Conservation (phyloP, 1,140 invertebrate genomes). For the Hylyphantes graminicola region DNA sequence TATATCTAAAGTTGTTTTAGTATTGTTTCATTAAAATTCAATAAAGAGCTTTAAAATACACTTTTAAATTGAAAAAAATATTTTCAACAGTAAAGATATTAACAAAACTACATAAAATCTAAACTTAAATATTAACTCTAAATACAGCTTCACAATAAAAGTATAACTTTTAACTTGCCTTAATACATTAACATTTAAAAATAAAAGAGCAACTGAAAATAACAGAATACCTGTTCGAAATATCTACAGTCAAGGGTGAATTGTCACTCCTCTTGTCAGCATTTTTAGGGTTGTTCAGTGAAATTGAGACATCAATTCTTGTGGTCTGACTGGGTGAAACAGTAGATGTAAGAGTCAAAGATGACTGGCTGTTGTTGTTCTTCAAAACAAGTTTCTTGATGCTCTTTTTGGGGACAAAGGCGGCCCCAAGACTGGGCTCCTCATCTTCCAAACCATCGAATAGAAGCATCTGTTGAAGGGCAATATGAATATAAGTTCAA, state of each 20-base stretch:
- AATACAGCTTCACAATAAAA: no score
- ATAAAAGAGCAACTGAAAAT: background rate
- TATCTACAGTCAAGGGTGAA: conserved; percentile 55
- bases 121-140: no score
- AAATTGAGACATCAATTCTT: conserved; percentile 52
- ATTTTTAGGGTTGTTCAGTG: conserved; percentile 29
- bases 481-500: background rate
- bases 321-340: conserved; percentile 29
- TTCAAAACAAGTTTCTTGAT: conserved; percentile 72
- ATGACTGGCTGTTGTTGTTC: conserved; percentile 60
- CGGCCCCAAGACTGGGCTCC: conserved; percentile 67
- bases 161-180: no score
- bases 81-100: no score
- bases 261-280: background rate
- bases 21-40: no score
- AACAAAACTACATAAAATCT: no score
- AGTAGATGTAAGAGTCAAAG: conserved; percentile 41
- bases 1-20: no score
- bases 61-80: no score
- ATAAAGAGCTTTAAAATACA: no score
- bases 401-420: conserved; percentile 71
- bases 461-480: conserved; percentile 62
- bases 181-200: background rate
- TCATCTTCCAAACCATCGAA: conserved; percentile 73
- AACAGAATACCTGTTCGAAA: conserved; percentile 52